Percentiles rank a stretch among this genome's conserved stretches.
These are phyloP conservation scores for Hyles lineata DNA, from an alignment of 2,888 invertebrate genomes.

Conservation along the genomic window DNA sequence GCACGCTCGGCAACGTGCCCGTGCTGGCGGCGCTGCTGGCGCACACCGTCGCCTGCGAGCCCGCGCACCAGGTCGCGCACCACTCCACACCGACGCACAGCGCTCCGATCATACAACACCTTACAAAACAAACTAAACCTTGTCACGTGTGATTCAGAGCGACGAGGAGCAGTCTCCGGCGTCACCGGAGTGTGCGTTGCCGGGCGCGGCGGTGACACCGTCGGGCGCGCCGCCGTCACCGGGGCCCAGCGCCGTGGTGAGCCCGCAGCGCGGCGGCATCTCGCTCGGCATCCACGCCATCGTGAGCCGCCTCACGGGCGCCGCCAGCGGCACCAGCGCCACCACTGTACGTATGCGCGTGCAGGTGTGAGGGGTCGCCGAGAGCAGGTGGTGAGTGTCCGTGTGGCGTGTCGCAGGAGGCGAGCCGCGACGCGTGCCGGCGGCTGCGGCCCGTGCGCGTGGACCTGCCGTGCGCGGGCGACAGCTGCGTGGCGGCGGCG, in stretches of 20 bases:
- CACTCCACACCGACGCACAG: neutral
- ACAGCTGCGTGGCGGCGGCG: conserved; percentile 93
- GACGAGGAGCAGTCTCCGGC: conserved; percentile 3
- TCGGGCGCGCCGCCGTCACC: conserved; percentile 13
- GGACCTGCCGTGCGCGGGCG: conserved; percentile 89
- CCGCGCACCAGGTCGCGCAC: conserved; percentile 32
- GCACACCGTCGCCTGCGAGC: conserved; percentile 46
- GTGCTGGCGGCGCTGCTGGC: conserved; percentile 90
- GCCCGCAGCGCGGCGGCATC: conserved; percentile 89
- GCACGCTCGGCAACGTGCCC: conserved; percentile 91
- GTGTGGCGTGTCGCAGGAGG: conserved; percentile 32
- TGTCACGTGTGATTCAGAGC: neutral
- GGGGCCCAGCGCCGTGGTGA: conserved; percentile 55
- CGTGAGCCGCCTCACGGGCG: conserved; percentile 90
- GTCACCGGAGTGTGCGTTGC: conserved; percentile 2
- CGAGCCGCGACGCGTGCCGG: conserved; percentile 35
- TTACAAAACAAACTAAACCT: too few relatives aligned
- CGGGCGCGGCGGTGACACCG: neutral
- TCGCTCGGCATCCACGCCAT: conserved; percentile 95
- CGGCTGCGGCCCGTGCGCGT: conserved; percentile 88
- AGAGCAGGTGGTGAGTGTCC: neutral
- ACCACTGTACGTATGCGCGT: neutral
- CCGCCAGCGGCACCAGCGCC: conserved; percentile 4
- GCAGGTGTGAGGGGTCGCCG: neutral
- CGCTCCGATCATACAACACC: too few relatives aligned